phyloP scores from a whole-genome alignment of 1,140 invertebrate species.

The Cardiocondyla obscurior region DNA sequence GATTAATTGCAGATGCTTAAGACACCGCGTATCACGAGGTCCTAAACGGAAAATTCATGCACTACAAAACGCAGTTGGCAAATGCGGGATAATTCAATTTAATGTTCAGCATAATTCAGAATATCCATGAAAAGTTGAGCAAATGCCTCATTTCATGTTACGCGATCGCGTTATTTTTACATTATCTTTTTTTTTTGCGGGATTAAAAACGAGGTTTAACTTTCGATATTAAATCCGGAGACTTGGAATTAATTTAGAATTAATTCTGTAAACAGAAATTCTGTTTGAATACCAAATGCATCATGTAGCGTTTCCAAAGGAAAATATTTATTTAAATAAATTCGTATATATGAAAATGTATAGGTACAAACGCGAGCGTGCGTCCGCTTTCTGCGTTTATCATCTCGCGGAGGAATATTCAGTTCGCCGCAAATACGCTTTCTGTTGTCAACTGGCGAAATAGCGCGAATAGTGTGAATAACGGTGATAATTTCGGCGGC shows the following conservation, averaged over 20 bases:
- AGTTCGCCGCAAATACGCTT: constrained; percentile 39
- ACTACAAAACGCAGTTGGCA: background rate
- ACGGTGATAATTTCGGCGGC: constrained; percentile 39
- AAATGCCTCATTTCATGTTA: background rate
- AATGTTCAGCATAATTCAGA: background rate
- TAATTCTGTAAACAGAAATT: constrained; percentile 10
- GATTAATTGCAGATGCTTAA: constrained; percentile 24
- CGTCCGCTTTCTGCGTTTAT: constrained; percentile 38
- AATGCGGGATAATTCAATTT: background rate
- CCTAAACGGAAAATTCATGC: background rate
- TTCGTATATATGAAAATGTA: background rate
- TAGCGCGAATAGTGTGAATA: constrained; percentile 42
- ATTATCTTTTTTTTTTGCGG: background rate
- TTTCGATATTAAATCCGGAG: background rate
- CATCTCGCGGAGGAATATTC: constrained; percentile 29
- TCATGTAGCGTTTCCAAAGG: background rate
- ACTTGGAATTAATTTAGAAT: background rate
- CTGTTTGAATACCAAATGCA: background rate
- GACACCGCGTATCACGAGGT: background rate
- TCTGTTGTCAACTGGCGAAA: constrained; percentile 34
- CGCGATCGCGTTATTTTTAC: background rate
- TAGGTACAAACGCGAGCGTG: background rate
- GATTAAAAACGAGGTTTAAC: background rate
- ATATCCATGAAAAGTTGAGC: background rate
- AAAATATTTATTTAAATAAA: constrained; percentile 34